These are phyloP conservation scores for Lepus americanus DNA, from an alignment of 2,113 vertebrate genomes.

Conservation along the genomic window DNA sequence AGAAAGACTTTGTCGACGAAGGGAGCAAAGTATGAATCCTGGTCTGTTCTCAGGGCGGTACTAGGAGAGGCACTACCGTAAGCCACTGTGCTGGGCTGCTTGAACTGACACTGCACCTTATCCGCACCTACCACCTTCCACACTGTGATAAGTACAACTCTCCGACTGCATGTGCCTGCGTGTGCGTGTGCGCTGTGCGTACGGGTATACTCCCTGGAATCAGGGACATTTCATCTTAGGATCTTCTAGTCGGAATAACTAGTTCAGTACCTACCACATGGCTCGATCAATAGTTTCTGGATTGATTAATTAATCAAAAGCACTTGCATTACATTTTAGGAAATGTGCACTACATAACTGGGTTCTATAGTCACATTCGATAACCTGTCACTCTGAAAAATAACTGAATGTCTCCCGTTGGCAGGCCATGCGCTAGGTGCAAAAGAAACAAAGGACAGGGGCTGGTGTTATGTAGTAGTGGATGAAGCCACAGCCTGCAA, in stretches of 20 bases:
- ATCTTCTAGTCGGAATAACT: constrained; percentile 9
- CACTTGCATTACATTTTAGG: constrained; percentile 50
- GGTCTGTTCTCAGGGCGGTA: neutral
- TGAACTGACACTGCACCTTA: constrained; percentile 35
- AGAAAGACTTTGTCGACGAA: constrained; percentile 44
- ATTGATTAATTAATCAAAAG: constrained; percentile 53
- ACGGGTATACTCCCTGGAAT: neutral
- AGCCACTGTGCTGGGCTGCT: neutral
- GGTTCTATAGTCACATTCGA: constrained; percentile 35
- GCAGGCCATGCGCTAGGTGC: neutral
- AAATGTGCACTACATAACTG: constrained; percentile 6
- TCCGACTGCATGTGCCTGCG: neutral
- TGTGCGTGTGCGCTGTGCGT: neutral
- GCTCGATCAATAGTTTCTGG: constrained; percentile 19
- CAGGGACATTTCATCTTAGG: neutral
- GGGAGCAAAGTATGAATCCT: constrained; percentile 24
- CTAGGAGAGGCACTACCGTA: constrained; percentile 26
- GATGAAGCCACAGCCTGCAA: no score
- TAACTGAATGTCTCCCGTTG: neutral
- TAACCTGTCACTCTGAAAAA: constrained; percentile 17
- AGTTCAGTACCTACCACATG: neutral
- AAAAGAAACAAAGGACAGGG: constrained; percentile 50
- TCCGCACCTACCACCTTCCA: neutral
- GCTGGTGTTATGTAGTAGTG: no score
- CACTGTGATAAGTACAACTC: neutral